Percentiles rank a stretch among this genome's conserved stretches.
These are phyloP conservation scores for Fratercula arctica DNA, from an alignment of 2,797 vertebrate species.

Conservation along the genomic window DNA sequence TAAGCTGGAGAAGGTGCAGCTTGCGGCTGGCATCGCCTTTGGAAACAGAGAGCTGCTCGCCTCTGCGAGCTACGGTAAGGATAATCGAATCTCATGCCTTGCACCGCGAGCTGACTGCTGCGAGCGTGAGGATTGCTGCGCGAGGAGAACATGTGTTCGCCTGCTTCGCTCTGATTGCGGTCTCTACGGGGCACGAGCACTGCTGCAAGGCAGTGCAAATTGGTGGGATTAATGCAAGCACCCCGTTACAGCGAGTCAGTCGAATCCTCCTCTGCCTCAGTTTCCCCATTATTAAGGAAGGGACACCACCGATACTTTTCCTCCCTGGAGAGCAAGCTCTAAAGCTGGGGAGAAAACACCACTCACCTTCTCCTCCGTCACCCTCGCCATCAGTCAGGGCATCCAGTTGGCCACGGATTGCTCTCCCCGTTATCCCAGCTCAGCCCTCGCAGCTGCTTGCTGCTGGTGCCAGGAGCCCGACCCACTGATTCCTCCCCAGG, in stretches of 20 bases:
- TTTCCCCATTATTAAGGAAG: background rate
- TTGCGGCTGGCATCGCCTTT: background rate
- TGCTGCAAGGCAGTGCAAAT: background rate
- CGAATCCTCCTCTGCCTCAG: background rate
- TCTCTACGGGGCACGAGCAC: background rate
- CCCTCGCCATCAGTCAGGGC: background rate
- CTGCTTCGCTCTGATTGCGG: background rate
- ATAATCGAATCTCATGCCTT: background rate
- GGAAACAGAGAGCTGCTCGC: background rate
- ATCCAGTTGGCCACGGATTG: rapidly evolving
- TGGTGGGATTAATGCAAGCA: background rate
- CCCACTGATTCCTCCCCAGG: background rate
- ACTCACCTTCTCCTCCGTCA: background rate
- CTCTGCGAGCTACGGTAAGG: background rate
- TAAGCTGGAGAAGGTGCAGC: background rate
- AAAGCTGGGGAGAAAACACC: background rate
- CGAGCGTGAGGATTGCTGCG: rapidly evolving
- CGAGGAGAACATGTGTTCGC: background rate
- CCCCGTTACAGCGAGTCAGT: rapidly evolving
- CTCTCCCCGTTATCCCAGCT: background rate
- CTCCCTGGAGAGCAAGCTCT: background rate
- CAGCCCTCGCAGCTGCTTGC: background rate
- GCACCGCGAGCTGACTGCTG: rapidly evolving
- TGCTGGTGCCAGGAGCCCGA: background rate
- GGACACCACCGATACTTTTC: background rate